Evolutionary conservation across 2,113 vertebrate genomes (phyloP), one percentile per base, ranked within the genome.

Genomic region (Romanogobio albipinnatus): DNA sequence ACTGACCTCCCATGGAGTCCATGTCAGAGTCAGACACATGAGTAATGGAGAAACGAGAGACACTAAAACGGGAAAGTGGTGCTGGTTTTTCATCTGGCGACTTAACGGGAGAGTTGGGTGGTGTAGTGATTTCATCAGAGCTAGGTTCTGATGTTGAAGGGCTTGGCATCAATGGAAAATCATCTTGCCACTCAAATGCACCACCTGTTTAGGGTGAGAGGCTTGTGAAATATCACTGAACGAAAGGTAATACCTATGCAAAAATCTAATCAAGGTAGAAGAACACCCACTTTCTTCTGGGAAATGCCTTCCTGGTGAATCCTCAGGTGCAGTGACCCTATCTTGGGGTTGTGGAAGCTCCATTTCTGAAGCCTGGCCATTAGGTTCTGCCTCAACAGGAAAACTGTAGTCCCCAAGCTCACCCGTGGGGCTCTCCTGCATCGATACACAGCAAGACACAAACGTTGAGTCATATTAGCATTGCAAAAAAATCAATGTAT

Each of bases 21-120:
- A 94, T 83, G 59, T 96, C 96, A 0, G 95, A 89, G 92, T 99
- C 97, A 0, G 95, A 96, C 89, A 99, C 96, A 0, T 99, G 97
- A 39, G 97, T 98, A 91, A 99, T 99, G 82, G 97, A 99, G 93
- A 99, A 99, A 75, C 97, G 95, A 62, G 97, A 99, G 24, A 95
- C 94, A 0, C 96, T 95, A 62, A 97, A 95, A 0, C 97, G 96
- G 0, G 96, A 98, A 53, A 96, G 85, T 70, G 90, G 88, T 39
- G 84, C 86, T 70, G 93, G 91, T 90, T 94, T 93, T 5, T 88
- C 84, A 26, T 94, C 93, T 0, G 90, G 89, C 62, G 73, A 86
- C 81, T 90, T 91, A 85, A 90, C 61, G 9, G 89, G 81, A 58
- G 91, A 87, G 68, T 88, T 89, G 86, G 87, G 87, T 56, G 89